phyloP scores from a whole-genome alignment of 2,797 vertebrate species.

The Pyrocephalus nanus region DNA sequence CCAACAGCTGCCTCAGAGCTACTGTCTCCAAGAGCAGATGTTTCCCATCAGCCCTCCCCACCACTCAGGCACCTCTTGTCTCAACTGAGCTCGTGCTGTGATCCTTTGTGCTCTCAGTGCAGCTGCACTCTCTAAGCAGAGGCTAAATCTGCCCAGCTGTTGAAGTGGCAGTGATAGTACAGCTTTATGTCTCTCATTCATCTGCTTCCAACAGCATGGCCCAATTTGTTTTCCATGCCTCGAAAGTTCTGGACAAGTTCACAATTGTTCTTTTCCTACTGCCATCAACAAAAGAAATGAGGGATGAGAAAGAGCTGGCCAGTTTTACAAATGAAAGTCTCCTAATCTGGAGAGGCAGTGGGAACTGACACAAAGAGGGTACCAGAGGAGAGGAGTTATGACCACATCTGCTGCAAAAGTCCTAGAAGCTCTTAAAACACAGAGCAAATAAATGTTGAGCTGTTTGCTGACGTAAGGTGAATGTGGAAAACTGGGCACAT shows the following conservation, averaged over 20 bases:
- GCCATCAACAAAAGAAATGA: not conserved
- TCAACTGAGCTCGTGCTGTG: not conserved
- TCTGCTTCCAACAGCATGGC: not conserved
- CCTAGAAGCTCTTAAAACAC: not conserved
- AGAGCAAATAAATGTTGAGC: not conserved
- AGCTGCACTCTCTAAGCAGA: not conserved
- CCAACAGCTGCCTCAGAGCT: constrained; percentile 33
- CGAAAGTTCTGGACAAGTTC: constrained; percentile 16
- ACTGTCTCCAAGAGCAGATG: constrained; percentile 33
- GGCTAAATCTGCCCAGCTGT: constrained; percentile 38
- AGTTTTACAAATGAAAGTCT: not conserved
- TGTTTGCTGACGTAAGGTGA: not conserved
- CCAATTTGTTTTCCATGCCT: constrained; percentile 13
- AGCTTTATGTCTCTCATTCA: not conserved
- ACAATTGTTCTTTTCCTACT: not conserved
- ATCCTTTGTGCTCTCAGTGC: not conserved
- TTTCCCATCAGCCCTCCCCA: constrained; percentile 10
- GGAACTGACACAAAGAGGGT: not conserved
- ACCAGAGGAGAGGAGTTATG: not conserved
- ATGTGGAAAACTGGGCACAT: not conserved
- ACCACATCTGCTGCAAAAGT: not conserved
- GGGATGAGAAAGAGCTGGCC: not conserved
- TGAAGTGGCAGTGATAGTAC: not conserved
- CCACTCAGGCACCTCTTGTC: not conserved
- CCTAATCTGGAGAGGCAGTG: not conserved